Evolutionary conservation across 2,888 invertebrate species (phyloP).

Genomic region (Latrodectus hesperus): DNA sequence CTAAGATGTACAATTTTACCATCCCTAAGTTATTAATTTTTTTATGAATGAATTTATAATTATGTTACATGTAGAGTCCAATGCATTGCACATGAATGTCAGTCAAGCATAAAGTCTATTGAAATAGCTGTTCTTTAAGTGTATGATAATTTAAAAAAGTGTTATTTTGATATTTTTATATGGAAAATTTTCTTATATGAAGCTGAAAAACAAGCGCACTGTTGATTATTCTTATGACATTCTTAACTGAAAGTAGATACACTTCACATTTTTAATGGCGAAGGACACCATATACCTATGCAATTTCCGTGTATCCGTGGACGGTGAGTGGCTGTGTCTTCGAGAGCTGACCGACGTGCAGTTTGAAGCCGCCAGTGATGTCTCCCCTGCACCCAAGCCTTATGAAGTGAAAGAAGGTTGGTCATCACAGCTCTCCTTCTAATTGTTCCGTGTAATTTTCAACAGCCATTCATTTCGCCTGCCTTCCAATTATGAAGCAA

Average conservation of each 20-base stretch:
- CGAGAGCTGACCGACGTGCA: conserved; percentile 94
- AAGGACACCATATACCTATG: conserved; percentile 97
- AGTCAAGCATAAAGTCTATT: neutral
- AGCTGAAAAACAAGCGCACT: neutral
- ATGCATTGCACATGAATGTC: conserved; percentile 4
- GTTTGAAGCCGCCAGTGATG: conserved; percentile 72
- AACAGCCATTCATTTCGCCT: too few relatives aligned
- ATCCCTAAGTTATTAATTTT: too few relatives aligned
- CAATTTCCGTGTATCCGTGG: conserved; percentile 97
- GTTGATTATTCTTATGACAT: neutral
- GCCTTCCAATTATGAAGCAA: too few relatives aligned
- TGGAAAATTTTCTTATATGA: neutral
- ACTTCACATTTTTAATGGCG: conserved; percentile 77
- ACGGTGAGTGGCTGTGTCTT: conserved; percentile 96
- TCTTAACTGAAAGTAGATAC: conserved; percentile 18
- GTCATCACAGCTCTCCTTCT: too few relatives aligned
- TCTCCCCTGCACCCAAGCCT: conserved; percentile 24
- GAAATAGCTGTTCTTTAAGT: neutral
- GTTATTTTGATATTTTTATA: neutral
- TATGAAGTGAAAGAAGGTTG: conserved; percentile 59
- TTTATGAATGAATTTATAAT: too few relatives aligned
- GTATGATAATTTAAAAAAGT: neutral
- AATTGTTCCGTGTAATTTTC: too few relatives aligned
- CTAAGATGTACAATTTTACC: too few relatives aligned
- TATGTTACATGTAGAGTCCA: too few relatives aligned